phyloP scores from a whole-genome alignment of 2,888 invertebrate species.

The Merodon equestris region DNA sequence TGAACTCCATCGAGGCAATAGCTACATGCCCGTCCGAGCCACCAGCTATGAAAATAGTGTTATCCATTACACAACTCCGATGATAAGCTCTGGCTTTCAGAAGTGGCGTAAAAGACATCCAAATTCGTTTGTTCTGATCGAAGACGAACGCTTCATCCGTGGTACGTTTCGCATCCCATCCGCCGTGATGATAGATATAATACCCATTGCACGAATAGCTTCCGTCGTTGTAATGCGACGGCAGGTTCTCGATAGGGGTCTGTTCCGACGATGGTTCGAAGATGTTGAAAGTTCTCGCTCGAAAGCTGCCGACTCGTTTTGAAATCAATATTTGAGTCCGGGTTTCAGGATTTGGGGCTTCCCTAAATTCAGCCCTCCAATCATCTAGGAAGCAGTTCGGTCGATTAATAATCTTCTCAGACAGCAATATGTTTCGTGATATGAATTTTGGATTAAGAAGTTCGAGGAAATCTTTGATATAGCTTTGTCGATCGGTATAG shows the following conservation, averaged over 20 bases:
- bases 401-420: conserved; percentile 9
- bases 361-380: conserved; percentile 20
- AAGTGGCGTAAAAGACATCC: conserved; percentile 64
- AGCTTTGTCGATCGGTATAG: conserved; percentile 28
- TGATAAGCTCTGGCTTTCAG: conserved; percentile 61
- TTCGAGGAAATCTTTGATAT: conserved; percentile 47
- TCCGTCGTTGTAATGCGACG: conserved; percentile 32
- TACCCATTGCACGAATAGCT: conserved; percentile 56
- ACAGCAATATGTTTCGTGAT: conserved; percentile 43
- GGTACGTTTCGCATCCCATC: conserved; percentile 46
- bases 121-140: conserved; percentile 50
- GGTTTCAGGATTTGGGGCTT: conserved; percentile 3
- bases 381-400: conserved; percentile 9
- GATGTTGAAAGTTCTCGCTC: conserved; percentile 26
- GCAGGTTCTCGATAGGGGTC: conserved; percentile 17
- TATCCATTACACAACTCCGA: conserved; percentile 49
- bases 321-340: conserved; percentile 44
- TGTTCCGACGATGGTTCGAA: conserved; percentile 21
- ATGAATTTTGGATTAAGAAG: conserved; percentile 37
- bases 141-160: conserved; percentile 33
- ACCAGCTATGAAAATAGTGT: conserved; percentile 51
- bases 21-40: conserved; percentile 48
- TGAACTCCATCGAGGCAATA: conserved; percentile 45
- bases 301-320: conserved; percentile 32
- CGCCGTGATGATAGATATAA: conserved; percentile 58